Evolutionary conservation across 2,888 invertebrate species (phyloP).

Genomic region (Neoaliturus tenellus): DNA sequence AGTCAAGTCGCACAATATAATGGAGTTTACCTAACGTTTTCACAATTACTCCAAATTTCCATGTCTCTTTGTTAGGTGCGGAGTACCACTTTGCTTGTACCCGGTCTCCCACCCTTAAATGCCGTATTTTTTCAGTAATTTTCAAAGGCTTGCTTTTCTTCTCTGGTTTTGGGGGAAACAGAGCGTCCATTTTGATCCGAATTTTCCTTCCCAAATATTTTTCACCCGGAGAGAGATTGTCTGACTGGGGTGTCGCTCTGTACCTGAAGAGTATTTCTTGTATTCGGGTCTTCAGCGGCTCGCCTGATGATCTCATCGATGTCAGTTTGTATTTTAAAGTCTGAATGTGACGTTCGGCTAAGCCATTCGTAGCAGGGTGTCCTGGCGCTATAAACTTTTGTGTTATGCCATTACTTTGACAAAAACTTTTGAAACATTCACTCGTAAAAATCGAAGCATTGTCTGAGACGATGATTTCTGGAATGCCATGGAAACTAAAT

Average conservation of each 20-base stretch:
- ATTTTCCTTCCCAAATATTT: constrained; percentile 57
- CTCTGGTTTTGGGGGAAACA: neutral
- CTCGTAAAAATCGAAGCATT: constrained; percentile 62
- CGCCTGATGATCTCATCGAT: constrained; percentile 54
- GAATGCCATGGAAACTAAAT: constrained; percentile 58
- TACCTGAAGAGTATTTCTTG: constrained; percentile 46
- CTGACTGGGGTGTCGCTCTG: constrained; percentile 55
- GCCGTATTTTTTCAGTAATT: neutral
- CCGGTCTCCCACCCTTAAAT: constrained; percentile 38
- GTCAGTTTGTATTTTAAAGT: constrained; percentile 56
- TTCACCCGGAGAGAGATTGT: constrained; percentile 52
- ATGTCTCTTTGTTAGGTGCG: neutral
- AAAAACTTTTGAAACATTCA: constrained; percentile 58
- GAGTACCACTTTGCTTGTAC: constrained; percentile 26
- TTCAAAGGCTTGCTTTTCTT: neutral
- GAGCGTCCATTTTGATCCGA: constrained; percentile 41
- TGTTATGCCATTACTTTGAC: constrained; percentile 51
- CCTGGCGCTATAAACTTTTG: constrained; percentile 60
- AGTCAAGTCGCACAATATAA: constrained; percentile 37
- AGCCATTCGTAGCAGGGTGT: constrained; percentile 60
- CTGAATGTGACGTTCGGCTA: constrained; percentile 62
- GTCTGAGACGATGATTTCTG: constrained; percentile 58
- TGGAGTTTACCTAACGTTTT: constrained; percentile 48
- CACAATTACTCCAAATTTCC: constrained; percentile 6
- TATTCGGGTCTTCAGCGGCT: neutral